Percentiles rank a stretch among this genome's conserved stretches.
These are phyloP conservation scores for Brenthis daphne DNA, from an alignment of 2,888 invertebrate species.

Conservation along the genomic window DNA sequence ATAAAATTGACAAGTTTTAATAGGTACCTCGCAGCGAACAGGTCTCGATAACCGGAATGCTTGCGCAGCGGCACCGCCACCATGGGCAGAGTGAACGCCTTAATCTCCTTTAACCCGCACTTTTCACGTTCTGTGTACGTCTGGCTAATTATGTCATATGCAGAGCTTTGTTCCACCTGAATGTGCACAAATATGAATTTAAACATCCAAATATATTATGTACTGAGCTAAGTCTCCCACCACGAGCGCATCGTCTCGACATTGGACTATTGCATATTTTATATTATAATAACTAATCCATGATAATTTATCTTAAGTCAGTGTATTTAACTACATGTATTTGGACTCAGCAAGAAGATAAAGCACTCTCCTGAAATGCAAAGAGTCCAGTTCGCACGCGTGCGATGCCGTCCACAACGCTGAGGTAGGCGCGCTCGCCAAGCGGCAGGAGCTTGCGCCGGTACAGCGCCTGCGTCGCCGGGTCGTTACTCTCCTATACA, in stretches of 20 bases:
- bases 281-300: no score
- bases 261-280: no score
- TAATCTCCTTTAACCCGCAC: conserved; percentile 82
- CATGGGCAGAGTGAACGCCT: conserved; percentile 82
- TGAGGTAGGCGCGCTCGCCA: conserved; percentile 78
- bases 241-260: no score
- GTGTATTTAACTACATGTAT: no score
- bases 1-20: not conserved
- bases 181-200: not conserved
- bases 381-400: conserved; percentile 79
- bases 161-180: conserved; percentile 81
- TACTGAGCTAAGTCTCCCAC: no score
- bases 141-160: conserved; percentile 83
- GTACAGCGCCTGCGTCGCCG: conserved; percentile 76
- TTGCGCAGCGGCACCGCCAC: conserved; percentile 78
- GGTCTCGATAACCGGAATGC: conserved; percentile 82
- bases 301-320: no score
- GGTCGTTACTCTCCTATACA: conserved; percentile 78
- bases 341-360: not conserved
- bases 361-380: conserved; percentile 76
- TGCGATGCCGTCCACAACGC: conserved; percentile 79
- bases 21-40: conserved; percentile 69
- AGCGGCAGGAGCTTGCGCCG: conserved; percentile 80
- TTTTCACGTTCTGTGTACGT: conserved; percentile 84
- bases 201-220: no score